Percentiles rank a stretch among this genome's conserved stretches.
Conservation (phyloP, 2,888 invertebrate genomes). For the Caenorhabditis sinica region DNA sequence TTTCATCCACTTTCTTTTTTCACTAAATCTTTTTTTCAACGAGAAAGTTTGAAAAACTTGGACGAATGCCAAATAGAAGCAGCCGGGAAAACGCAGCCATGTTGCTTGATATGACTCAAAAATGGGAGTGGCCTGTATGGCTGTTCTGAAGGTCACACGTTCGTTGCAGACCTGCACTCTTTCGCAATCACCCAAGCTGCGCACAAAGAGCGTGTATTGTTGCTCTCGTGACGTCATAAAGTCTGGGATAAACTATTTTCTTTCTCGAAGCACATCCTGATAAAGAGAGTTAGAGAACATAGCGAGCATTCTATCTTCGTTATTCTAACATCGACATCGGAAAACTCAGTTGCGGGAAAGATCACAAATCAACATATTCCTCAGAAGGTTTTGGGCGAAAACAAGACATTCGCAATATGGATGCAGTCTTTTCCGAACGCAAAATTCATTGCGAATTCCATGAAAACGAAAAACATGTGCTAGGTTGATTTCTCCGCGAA, state of each 20-base stretch:
- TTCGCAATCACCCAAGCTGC: conserved; percentile 38
- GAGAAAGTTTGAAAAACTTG: conserved; percentile 14
- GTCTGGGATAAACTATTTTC: conserved; percentile 21
- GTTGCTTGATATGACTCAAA: conserved; percentile 13
- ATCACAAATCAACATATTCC: conserved; percentile 31
- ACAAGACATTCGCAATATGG: conserved; percentile 33
- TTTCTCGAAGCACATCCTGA: conserved; percentile 32
- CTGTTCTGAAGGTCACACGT: conserved; percentile 33
- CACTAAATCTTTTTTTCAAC: background rate
- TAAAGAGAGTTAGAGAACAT: conserved; percentile 10
- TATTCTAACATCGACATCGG: background rate
- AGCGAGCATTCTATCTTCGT: background rate
- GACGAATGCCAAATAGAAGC: conserved; percentile 4
- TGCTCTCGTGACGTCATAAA: conserved; percentile 57
- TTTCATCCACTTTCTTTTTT: conserved; percentile 7
- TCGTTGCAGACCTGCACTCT: conserved; percentile 17
- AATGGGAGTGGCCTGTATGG: background rate
- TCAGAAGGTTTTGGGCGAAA: background rate
- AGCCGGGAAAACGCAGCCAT: background rate
- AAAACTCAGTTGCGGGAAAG: conserved; percentile 13
- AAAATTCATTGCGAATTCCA: background rate
- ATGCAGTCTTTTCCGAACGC: conserved; percentile 7
- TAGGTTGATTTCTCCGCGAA: too few relatives aligned
- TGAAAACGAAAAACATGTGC: background rate
- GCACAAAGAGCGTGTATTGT: conserved; percentile 41